Conservation (phyloP, 2,888 invertebrate genomes). For the Ephialtes manifestator region DNA sequence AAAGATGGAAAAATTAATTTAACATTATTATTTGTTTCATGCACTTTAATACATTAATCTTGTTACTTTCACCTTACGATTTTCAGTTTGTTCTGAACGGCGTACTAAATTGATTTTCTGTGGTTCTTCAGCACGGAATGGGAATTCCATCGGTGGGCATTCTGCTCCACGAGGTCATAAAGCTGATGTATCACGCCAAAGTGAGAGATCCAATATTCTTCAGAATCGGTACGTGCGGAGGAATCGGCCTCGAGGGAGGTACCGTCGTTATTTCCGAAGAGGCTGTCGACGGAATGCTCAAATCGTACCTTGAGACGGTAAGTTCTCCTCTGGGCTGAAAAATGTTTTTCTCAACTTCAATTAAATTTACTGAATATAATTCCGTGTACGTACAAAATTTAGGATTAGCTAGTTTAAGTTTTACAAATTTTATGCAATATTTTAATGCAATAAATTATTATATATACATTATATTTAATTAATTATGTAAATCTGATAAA, state of each 20-base stretch:
- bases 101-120: slow-evolving; percentile 8
- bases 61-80: background rate
- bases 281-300: slow-evolving; percentile 95
- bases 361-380: background rate
- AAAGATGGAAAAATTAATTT: background rate
- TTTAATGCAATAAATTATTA: too few species aligned
- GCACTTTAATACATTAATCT: background rate
- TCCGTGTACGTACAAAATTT: background rate
- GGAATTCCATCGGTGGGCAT: slow-evolving; percentile 98
- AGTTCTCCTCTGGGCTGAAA: slow-evolving; percentile 79
- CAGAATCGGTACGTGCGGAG: slow-evolving; percentile 97
- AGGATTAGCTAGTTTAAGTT: too few species aligned
- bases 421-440: too few species aligned
- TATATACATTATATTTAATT: too few species aligned
- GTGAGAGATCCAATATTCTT: slow-evolving; percentile 96
- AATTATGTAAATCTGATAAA: too few species aligned
- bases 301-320: slow-evolving; percentile 94
- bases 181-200: slow-evolving; percentile 97
- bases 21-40: background rate
- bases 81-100: background rate
- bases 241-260: slow-evolving; percentile 96
- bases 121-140: slow-evolving; percentile 95
- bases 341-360: background rate
- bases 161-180: slow-evolving; percentile 97
- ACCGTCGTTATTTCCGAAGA: slow-evolving; percentile 97